Base-by-base conservation (phyloP, 2,797 vertebrate species). In the Mus caroli region DNA sequence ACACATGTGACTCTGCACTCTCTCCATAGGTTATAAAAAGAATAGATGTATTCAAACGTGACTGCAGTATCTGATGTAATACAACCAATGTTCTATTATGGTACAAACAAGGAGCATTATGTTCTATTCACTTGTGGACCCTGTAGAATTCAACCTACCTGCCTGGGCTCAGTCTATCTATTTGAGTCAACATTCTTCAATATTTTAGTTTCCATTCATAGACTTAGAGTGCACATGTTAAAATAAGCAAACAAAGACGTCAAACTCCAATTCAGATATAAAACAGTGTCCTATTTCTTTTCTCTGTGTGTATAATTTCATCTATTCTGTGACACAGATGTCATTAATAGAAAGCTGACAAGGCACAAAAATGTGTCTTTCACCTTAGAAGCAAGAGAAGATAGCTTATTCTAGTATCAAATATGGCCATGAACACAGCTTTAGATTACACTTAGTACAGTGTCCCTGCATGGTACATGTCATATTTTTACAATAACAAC, bases 141-240 rank as follows among this genome's bases (percentile, higher is more conserved):
- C 73, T 97, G 96, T 80, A 69, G 43, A 95, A 83, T 62, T 91
- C 37, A 14, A 0, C 58, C 43, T 84, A 3, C 0, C 37, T 94
- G 6, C 19, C 10, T 77, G 19, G 19, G 1, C 1, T 91, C 22
- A 87, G 0, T 69, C 3, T 71, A 77, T 26, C 17, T 7, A 67
- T 52, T 64, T 54, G 28, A 64, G 54, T 26, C 28, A 46, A 40
- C 76, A 90, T 1, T 91, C 56, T 80, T 88, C 62, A 31, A 73
- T 50, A 12, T 90, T 94, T 87, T 75, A 62, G 52, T 92, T 96
- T 28, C 91, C 50, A 67, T 64, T 85, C 93, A 11, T 7, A 62
- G 34, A 75, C 84, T 19, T 19, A 80, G 12, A 50, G 7, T 13
- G 4, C 11, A 22, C 7, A 31, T 60, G 19, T 84, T 87, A 89